Evolutionary conservation across 1,140 invertebrate species (phyloP), one percentile per base, ranked within the genome.

Genomic region (Neoseiulus cucumeris): DNA sequence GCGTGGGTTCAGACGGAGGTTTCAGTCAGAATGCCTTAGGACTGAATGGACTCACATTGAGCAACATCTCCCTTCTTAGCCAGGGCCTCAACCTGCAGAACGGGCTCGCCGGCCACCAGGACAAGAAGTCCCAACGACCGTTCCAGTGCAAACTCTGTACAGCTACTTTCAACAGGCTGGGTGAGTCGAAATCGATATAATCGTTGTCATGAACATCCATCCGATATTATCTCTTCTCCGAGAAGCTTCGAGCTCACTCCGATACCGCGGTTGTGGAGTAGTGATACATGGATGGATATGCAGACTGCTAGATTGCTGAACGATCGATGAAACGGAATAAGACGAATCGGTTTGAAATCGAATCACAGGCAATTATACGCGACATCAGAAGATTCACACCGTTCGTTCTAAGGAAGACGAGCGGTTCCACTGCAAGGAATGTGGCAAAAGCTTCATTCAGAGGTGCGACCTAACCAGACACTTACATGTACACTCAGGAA

Each of bases 91-190:
- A 14, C 14, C 33, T 59, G 22, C 51, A n/a, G 33, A 25, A 14
- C 14, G 51, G 51, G 22, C 51, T 29, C 51, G 22, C 25, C 51
- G 51, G 51, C 14, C 25, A 25, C 25, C 51, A 29, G 51, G 51
- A 59, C 51, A 59, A 59, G 22, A 59, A 59, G 51, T 25, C 51
- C 22, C 51, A 59, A 25, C 14, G 80, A 71, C 79, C 80, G 44
- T 81, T 80, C 71, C 77, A 78, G 72, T 76, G 75, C 68, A 70
- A 74, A 67, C 67, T 74, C 7, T 76, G 75, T 67, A 69, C 72
- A 17, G 68, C 72, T 28, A 72, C 71, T 1, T 76, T 76, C 65
- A 75, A 69, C 44, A 71, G 70, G 7, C 65, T 70, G 18, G 70
- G 70, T 59, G 2, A 25, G 14, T 59, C 17, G 33, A 9, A 39